phyloP scores from a whole-genome alignment of 2,797 vertebrate species.

The Eutrigla gurnardus region DNA sequence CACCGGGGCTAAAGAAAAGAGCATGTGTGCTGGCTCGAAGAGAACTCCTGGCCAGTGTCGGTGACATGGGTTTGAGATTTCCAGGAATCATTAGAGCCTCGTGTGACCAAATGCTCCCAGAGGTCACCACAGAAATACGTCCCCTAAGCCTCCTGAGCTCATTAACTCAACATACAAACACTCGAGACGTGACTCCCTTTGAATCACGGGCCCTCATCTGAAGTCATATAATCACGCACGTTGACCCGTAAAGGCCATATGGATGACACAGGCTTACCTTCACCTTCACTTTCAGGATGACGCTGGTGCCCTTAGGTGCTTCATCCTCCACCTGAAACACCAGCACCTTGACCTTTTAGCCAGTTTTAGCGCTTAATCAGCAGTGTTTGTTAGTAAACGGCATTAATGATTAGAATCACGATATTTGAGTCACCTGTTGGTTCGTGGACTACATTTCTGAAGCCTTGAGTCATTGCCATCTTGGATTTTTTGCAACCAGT shows the following conservation, averaged over 20 bases:
- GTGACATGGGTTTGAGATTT: conserved; percentile 51
- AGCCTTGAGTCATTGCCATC: too few species aligned
- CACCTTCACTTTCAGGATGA: conserved; percentile 39
- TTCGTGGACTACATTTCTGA: too few species aligned
- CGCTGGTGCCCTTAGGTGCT: background rate
- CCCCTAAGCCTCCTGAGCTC: conserved; percentile 49
- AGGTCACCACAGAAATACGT: conserved; percentile 46
- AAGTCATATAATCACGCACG: conserved; percentile 1
- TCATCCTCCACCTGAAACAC: background rate
- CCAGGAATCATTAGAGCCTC: conserved; percentile 58
- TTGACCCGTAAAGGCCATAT: conserved; percentile 3
- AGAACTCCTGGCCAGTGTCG: conserved; percentile 17
- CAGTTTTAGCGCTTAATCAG: too few species aligned
- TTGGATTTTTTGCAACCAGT: too few species aligned
- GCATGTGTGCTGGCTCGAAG: conserved; percentile 43
- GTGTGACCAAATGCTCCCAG: conserved; percentile 23
- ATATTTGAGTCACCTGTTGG: background rate
- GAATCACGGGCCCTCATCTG: background rate
- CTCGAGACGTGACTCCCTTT: conserved; percentile 6
- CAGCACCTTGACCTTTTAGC: background rate
- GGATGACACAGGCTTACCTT: conserved; percentile 24
- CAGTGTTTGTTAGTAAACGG: background rate
- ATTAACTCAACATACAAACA: conserved; percentile 54
- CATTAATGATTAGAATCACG: background rate
- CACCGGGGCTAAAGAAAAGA: conserved; percentile 44